Percentiles rank a stretch among this genome's conserved stretches.
Evolutionary conservation across 1,140 invertebrate species (phyloP).

Genomic region (Bicyclus anynana): DNA sequence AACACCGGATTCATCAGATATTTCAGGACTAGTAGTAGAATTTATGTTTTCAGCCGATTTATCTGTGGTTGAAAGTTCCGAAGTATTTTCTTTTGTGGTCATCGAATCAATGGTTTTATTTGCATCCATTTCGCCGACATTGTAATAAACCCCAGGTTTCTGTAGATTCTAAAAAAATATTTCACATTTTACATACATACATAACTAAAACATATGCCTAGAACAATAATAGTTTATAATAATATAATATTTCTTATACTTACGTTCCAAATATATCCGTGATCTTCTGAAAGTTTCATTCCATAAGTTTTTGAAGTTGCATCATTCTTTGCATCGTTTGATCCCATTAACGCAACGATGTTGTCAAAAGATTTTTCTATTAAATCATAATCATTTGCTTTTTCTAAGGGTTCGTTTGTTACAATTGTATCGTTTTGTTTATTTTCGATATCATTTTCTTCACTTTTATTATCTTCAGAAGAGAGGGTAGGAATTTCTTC

Average conservation of each 20-base stretch:
- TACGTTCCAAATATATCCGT: slow-evolving; percentile 16
- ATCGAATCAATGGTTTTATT: not conserved
- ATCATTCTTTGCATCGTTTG: not conserved
- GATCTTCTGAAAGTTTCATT: slow-evolving; percentile 8
- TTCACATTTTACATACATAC: not conserved
- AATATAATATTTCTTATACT: too few species aligned
- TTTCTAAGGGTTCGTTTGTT: not conserved
- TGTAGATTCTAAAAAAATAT: not conserved
- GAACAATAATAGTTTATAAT: too few species aligned
- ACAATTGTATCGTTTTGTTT: not conserved
- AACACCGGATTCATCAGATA: too few species aligned
- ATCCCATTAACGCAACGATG: not conserved
- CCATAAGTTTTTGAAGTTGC: not conserved
- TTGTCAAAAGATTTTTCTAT: slow-evolving; percentile 7
- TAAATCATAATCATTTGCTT: not conserved
- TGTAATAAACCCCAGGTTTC: not conserved
- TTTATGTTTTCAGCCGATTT: too few species aligned
- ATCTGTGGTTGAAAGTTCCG: too few species aligned
- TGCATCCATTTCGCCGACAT: not conserved
- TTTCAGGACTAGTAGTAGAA: too few species aligned
- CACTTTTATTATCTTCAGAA: not conserved
- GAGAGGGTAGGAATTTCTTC: too few species aligned
- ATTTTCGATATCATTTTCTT: not conserved
- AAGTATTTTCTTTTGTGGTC: too few species aligned
- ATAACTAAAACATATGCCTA: not conserved